phyloP scores from a whole-genome alignment of 2,113 vertebrate genomes.

The Procapra przewalskii region DNA sequence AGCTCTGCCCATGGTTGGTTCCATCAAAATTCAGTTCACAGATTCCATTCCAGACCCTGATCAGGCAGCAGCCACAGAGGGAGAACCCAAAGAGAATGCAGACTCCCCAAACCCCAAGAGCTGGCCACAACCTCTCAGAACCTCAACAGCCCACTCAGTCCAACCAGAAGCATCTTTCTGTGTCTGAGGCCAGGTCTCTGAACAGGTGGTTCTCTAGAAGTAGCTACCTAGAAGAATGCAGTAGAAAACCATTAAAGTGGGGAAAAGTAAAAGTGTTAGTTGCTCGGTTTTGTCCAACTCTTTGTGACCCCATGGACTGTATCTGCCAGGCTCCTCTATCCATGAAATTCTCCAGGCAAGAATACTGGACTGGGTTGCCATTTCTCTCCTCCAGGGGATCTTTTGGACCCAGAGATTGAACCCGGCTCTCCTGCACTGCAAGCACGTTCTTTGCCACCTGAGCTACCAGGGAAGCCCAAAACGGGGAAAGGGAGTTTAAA shows the following conservation, averaged over 20 bases:
- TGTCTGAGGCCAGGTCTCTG: background rate
- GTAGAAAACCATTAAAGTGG: background rate
- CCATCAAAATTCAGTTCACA: background rate
- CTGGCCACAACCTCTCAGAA: background rate
- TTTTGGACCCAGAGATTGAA: background rate
- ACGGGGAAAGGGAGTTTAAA: background rate
- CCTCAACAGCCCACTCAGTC: background rate
- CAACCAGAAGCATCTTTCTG: background rate
- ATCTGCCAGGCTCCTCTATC: background rate
- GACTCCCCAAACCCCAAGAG: background rate
- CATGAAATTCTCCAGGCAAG: background rate
- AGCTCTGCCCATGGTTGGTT: background rate
- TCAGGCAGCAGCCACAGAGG: background rate
- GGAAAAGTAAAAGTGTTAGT: background rate
- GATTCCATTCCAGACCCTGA: background rate
- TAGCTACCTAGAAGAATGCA: background rate
- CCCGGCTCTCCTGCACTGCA: background rate
- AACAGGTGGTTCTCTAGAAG: background rate
- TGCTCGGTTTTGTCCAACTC: background rate
- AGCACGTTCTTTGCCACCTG: background rate
- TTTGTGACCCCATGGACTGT: background rate
- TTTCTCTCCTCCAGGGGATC: background rate
- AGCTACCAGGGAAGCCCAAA: background rate
- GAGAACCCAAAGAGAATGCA: background rate
- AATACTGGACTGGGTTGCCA: background rate